A percentile compares a stretch with the other conserved stretches of the same genome.
These are phyloP conservation scores for Grus americana DNA, from an alignment of 2,113 vertebrate genomes.

Conservation along the genomic window DNA sequence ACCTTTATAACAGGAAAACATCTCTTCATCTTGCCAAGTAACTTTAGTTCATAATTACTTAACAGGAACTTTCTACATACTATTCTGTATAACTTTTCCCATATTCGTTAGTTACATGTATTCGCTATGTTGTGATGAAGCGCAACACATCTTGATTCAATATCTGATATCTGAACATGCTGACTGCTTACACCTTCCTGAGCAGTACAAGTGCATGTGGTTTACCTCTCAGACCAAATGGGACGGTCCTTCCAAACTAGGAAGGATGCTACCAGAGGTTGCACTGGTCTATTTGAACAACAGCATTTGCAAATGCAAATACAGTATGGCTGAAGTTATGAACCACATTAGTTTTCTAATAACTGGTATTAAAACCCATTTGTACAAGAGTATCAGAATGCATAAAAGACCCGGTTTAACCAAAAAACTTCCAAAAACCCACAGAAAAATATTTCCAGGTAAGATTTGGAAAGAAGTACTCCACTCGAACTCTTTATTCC, in stretches of 20 bases:
- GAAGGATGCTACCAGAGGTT: neutral
- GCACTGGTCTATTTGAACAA: neutral
- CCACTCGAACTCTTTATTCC: neutral
- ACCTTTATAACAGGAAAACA: neutral
- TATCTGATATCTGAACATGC: neutral
- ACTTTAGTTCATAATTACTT: neutral
- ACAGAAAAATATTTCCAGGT: neutral
- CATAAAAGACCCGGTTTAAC: neutral
- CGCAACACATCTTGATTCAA: neutral
- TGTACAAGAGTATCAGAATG: neutral
- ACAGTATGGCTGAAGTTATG: neutral
- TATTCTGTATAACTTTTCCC: neutral
- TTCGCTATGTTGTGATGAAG: rapidly evolving
- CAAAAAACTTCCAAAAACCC: neutral
- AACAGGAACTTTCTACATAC: neutral
- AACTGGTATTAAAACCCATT: neutral
- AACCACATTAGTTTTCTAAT: neutral
- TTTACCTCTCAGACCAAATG: neutral
- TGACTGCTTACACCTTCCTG: neutral
- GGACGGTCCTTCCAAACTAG: neutral
- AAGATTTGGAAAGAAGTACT: neutral
- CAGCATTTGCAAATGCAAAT: neutral
- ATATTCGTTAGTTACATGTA: neutral
- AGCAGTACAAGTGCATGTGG: neutral
- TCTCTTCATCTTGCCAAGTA: neutral